phyloP scores from a whole-genome alignment of 2,888 invertebrate species.

The Morpho deidamia region DNA sequence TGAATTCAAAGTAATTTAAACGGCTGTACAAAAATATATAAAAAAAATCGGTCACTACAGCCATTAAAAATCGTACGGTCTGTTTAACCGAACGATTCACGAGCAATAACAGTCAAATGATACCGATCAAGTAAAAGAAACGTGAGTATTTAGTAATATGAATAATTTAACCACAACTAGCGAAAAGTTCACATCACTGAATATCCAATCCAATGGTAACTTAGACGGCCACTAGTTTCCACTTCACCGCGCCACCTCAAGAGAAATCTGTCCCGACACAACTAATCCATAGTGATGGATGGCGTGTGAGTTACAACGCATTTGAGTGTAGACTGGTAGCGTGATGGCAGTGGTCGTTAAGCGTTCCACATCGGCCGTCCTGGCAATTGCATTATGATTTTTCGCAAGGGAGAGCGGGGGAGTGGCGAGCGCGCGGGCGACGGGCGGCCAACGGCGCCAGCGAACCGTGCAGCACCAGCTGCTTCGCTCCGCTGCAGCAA shows the following conservation, averaged over 20 bases:
- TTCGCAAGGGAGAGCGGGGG: conserved; percentile 73
- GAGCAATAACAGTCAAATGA: conserved; percentile 7
- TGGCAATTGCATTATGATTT: conserved; percentile 77
- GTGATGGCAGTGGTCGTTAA: conserved; percentile 64
- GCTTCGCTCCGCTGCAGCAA: conserved; percentile 47
- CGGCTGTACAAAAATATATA: conserved; percentile 28
- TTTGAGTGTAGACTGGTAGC: conserved; percentile 74
- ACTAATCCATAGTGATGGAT: conserved; percentile 72
- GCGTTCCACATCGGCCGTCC: conserved; percentile 75
- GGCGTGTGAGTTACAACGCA: conserved; percentile 76
- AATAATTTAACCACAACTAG: conserved; percentile 23
- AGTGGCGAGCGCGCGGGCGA: conserved; percentile 40
- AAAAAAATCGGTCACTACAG: conserved; percentile 7
- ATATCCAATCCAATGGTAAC: conserved; percentile 67
- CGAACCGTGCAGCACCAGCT: conserved; percentile 71
- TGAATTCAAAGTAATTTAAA: conserved; percentile 43
- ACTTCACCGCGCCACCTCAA: conserved; percentile 51
- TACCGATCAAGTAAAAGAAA: conserved; percentile 8
- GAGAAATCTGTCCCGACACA: conserved; percentile 70
- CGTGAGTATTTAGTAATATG: conserved; percentile 7
- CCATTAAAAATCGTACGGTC: conserved; percentile 9
- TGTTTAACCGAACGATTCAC: conserved; percentile 6
- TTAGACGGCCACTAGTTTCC: conserved; percentile 51
- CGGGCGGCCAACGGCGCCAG: conserved; percentile 53
- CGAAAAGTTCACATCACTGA: conserved; percentile 66